These are phyloP conservation scores for Lepus americanus DNA, from an alignment of 2,113 vertebrate species.

Conservation along the genomic window DNA sequence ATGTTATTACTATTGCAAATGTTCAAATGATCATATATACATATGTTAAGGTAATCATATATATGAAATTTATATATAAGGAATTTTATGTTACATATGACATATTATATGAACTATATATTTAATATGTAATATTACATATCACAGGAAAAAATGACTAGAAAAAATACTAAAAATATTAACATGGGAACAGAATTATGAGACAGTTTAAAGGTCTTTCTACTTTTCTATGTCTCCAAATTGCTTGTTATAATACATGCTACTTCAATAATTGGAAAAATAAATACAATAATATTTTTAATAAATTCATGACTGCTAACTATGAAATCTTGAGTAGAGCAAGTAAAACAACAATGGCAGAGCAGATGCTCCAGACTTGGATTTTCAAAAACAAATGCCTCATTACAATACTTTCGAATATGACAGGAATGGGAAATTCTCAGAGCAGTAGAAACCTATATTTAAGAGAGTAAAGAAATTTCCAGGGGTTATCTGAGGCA, in stretches of 20 bases:
- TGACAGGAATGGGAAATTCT: neutral
- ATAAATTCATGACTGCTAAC: neutral
- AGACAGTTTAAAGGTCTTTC: neutral
- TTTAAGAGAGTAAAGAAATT: slow-evolving; percentile 16
- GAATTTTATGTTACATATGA: neutral
- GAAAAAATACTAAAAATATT: neutral
- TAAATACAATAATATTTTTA: neutral
- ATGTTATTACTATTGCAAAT: neutral
- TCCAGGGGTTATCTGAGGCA: neutral
- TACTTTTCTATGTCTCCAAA: neutral
- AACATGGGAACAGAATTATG: neutral
- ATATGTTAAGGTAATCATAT: neutral
- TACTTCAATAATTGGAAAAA: slow-evolving; percentile 22
- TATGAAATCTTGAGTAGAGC: neutral
- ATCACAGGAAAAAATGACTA: neutral
- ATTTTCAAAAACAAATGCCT: neutral
- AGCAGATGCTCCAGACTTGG: neutral
- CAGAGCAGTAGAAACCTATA: neutral
- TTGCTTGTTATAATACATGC: neutral
- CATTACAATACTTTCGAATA: neutral
- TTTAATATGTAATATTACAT: neutral
- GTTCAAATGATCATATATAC: neutral
- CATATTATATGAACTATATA: neutral
- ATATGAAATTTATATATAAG: neutral
- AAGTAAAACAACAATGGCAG: neutral